Percentiles rank a stretch among this genome's conserved stretches.
Evolutionary conservation across 2,888 invertebrate species (phyloP).

Genomic region (Agrochola lychnidis): DNA sequence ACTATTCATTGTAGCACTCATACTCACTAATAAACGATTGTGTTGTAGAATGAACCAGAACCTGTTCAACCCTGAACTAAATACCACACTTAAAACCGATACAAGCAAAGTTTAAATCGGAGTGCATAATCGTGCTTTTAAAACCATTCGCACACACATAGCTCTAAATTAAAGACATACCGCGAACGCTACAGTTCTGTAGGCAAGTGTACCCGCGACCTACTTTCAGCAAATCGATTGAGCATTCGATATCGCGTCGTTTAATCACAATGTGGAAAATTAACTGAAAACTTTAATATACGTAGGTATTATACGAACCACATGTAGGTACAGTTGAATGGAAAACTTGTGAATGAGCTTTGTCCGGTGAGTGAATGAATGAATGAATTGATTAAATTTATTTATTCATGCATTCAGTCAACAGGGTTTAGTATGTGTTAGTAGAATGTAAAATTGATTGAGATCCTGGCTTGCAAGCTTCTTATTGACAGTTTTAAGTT

Average conservation of each 20-base stretch:
- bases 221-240: slow-evolving; percentile 76
- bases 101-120: slow-evolving; percentile 26
- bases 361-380: slow-evolving; percentile 10
- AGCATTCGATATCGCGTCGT: slow-evolving; percentile 71
- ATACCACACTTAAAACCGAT: slow-evolving; percentile 19
- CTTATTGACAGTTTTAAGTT: not conserved
- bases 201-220: slow-evolving; percentile 64
- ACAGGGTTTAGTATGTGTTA: slow-evolving; percentile 5
- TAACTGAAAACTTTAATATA: slow-evolving; percentile 54
- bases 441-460: slow-evolving; percentile 28
- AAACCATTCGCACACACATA: slow-evolving; percentile 37
- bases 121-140: slow-evolving; percentile 49
- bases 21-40: not conserved
- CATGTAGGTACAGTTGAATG: slow-evolving; percentile 5
- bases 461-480: not conserved
- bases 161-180: slow-evolving; percentile 45
- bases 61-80: slow-evolving; percentile 42
- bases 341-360: slow-evolving; percentile 22
- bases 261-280: slow-evolving; percentile 75
- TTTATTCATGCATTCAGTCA: slow-evolving; percentile 9
- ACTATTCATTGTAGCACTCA: not conserved
- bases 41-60: not conserved
- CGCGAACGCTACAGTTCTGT: slow-evolving; percentile 45
- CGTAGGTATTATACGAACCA: not conserved
- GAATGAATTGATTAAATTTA: not conserved